These are phyloP conservation scores for Pagrus major DNA, from an alignment of 2,113 vertebrate genomes.

Conservation along the genomic window DNA sequence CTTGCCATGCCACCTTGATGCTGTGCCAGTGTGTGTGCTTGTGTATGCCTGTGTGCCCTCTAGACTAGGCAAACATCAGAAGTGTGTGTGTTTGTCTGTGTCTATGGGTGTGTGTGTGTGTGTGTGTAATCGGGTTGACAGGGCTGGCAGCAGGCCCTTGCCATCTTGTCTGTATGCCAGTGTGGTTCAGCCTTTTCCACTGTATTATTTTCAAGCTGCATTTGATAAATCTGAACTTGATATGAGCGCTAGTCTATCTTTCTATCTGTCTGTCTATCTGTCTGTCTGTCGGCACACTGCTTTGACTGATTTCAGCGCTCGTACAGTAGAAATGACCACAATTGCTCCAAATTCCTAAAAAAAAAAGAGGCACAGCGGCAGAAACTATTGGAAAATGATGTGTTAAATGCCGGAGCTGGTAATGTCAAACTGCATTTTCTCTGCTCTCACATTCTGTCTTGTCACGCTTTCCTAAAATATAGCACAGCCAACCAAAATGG, in stretches of 20 bases:
- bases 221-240: slow-evolving; percentile 26
- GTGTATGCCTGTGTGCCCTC: slow-evolving; percentile 45
- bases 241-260: background rate
- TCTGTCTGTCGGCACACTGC: background rate
- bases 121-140: slow-evolving; percentile 68
- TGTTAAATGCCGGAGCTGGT: slow-evolving; percentile 48
- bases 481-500: slow-evolving; percentile 60
- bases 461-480: slow-evolving; percentile 72
- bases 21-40: slow-evolving; percentile 61
- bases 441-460: slow-evolving; percentile 60
- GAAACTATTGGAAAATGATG: slow-evolving; percentile 43
- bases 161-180: slow-evolving; percentile 55
- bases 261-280: slow-evolving; percentile 3
- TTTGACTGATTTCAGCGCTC: background rate
- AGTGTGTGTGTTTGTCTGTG: slow-evolving; percentile 45
- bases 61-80: slow-evolving; percentile 57
- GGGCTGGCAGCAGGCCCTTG: slow-evolving; percentile 62
- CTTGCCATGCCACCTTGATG: slow-evolving; percentile 71
- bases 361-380: slow-evolving; percentile 20
- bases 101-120: slow-evolving; percentile 18
- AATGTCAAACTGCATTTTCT: slow-evolving; percentile 63
- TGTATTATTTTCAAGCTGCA: slow-evolving; percentile 48
- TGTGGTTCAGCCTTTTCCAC: slow-evolving; percentile 48
- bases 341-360: slow-evolving; percentile 36
- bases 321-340: background rate